A percentile compares a stretch with the other conserved stretches of the same genome.
Evolutionary conservation across 2,797 vertebrate species (phyloP).

Genomic region (Alosa sapidissima): DNA sequence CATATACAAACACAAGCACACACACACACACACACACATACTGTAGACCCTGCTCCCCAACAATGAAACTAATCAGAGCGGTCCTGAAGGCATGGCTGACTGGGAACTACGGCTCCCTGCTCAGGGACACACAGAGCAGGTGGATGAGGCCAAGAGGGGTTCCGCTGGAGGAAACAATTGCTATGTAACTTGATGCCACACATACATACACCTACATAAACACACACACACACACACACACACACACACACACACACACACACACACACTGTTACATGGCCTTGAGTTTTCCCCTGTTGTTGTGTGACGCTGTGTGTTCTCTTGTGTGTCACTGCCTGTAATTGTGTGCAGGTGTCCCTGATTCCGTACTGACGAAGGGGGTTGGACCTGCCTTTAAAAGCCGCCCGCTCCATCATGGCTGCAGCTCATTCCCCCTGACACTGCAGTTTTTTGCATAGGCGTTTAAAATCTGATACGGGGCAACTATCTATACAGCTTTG

Average conservation of each 20-base stretch:
- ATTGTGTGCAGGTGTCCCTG: too few relatives aligned
- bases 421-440: too few relatives aligned
- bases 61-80: constrained; percentile 68
- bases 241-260: not conserved
- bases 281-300: too few relatives aligned
- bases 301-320: too few relatives aligned
- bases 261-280: not conserved
- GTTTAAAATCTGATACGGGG: too few relatives aligned
- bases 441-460: too few relatives aligned
- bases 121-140: not conserved
- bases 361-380: too few relatives aligned
- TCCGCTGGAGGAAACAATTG: constrained; percentile 45
- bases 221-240: not conserved
- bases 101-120: constrained; percentile 43
- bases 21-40: not conserved
- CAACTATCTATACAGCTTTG: too few relatives aligned
- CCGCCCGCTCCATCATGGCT: too few relatives aligned
- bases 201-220: not conserved
- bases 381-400: too few relatives aligned
- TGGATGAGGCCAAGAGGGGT: constrained; percentile 40
- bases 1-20: not conserved
- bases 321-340: too few relatives aligned
- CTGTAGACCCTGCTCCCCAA: constrained; percentile 40
- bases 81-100: constrained; percentile 41
- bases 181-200: not conserved